phyloP scores from a whole-genome alignment of 2,797 vertebrate species.

The Lates japonicus region DNA sequence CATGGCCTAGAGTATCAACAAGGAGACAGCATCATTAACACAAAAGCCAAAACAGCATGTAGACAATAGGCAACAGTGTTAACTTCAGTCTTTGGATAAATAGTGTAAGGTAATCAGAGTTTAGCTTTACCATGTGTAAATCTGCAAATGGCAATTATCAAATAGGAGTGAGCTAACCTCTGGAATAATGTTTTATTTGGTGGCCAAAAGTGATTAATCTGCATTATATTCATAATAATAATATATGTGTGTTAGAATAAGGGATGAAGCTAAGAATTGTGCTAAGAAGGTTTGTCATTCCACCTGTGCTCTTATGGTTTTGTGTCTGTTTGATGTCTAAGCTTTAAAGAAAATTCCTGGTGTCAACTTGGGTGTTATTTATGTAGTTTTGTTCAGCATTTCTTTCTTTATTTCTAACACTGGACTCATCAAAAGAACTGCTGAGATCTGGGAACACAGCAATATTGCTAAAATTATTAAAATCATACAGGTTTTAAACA shows the following conservation, averaged over 20 bases:
- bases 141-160: too few relatives aligned
- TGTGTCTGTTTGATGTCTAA: neutral
- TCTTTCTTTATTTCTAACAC: neutral
- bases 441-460: too few relatives aligned
- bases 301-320: neutral
- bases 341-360: neutral
- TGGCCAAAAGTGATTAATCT: too few relatives aligned
- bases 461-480: too few relatives aligned
- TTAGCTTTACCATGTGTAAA: too few relatives aligned
- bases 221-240: too few relatives aligned
- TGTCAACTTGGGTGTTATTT: neutral
- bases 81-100: neutral
- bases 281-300: neutral
- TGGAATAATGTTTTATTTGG: too few relatives aligned
- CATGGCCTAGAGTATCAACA: constrained; percentile 86
- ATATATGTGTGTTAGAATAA: too few relatives aligned
- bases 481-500: too few relatives aligned
- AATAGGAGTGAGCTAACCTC: neutral
- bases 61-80: neutral
- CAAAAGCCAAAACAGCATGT: neutral
- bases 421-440: neutral
- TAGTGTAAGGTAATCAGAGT: too few relatives aligned
- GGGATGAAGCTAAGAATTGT: neutral
- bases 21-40: constrained; percentile 16
- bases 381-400: neutral